Percentiles rank a stretch among this genome's conserved stretches.
These are phyloP conservation scores for Lithophane socia DNA, from an alignment of 2,888 invertebrate species.

Conservation along the genomic window DNA sequence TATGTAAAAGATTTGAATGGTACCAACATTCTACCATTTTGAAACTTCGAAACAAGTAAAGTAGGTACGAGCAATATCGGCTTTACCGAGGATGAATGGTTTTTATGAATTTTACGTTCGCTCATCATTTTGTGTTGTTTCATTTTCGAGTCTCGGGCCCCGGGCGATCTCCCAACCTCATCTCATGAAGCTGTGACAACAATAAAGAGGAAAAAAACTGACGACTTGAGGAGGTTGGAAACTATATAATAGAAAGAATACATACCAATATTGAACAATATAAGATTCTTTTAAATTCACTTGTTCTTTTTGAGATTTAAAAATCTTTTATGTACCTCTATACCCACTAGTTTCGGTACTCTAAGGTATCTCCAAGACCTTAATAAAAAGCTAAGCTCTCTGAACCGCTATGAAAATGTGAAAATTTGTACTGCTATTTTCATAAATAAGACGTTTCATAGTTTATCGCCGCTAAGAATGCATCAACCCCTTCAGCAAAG, in stretches of 20 bases:
- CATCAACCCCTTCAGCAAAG: constrained; percentile 7
- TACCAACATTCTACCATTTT: background rate
- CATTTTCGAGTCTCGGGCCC: constrained; percentile 32
- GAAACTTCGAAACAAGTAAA: background rate
- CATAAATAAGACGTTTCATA: background rate
- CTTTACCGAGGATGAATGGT: constrained; percentile 38
- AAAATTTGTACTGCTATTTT: background rate
- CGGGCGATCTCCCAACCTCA: constrained; percentile 44
- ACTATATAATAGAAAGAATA: constrained; percentile 12
- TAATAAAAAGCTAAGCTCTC: background rate
- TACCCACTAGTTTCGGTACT: background rate
- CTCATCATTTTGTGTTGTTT: constrained; percentile 32
- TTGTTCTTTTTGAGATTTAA: background rate
- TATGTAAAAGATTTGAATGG: background rate
- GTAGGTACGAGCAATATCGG: constrained; percentile 31
- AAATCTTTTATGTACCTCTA: background rate
- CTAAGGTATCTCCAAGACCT: background rate
- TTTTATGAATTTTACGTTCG: constrained; percentile 41
- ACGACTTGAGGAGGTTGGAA: constrained; percentile 9
- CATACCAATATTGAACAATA: constrained; percentile 2
- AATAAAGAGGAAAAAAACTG: constrained; percentile 35
- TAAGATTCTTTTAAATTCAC: background rate
- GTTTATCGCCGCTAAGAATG: constrained; percentile 7
- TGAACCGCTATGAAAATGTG: background rate
- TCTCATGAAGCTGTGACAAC: constrained; percentile 38